Evolutionary conservation across 1,140 invertebrate species (phyloP).

Genomic region (Hyphantria cunea): DNA sequence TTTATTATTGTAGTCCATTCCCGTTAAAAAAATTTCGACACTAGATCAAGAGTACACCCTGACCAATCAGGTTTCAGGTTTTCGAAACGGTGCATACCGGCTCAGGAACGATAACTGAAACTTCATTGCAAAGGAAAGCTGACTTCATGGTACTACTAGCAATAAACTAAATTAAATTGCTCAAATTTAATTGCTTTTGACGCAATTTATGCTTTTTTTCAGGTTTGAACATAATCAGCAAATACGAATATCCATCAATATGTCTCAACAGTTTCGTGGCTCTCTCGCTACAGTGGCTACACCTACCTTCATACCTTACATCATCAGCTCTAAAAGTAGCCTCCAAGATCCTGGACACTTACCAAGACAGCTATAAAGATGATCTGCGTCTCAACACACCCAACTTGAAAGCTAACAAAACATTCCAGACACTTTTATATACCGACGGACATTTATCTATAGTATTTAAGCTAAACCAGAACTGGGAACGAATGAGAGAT

Average conservation of each 20-base stretch:
- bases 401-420: constrained; percentile 59
- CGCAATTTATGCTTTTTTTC: constrained; percentile 29
- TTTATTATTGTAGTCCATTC: no score
- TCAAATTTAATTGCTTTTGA: no score
- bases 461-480: constrained; percentile 56
- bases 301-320: constrained; percentile 63
- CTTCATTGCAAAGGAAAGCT: no score
- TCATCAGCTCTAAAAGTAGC: constrained; percentile 56
- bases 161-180: no score
- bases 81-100: no score
- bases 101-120: no score
- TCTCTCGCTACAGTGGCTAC: constrained; percentile 44
- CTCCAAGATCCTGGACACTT: constrained; percentile 57
- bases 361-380: constrained; percentile 42
- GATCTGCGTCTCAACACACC: constrained; percentile 52
- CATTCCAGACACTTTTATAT: constrained; percentile 53
- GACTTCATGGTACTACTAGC: no score
- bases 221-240: constrained; percentile 67
- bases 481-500: constrained; percentile 59
- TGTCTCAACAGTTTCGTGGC: constrained; percentile 39
- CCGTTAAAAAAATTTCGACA: no score
- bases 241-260: constrained; percentile 51
- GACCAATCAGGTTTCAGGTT: no score
- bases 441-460: constrained; percentile 54
- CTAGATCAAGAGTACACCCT: no score